Percentiles rank a stretch among this genome's conserved stretches.
These are phyloP conservation scores for Atopsyche davidsoni DNA, from an alignment of 1,140 invertebrate species.

Conservation along the genomic window DNA sequence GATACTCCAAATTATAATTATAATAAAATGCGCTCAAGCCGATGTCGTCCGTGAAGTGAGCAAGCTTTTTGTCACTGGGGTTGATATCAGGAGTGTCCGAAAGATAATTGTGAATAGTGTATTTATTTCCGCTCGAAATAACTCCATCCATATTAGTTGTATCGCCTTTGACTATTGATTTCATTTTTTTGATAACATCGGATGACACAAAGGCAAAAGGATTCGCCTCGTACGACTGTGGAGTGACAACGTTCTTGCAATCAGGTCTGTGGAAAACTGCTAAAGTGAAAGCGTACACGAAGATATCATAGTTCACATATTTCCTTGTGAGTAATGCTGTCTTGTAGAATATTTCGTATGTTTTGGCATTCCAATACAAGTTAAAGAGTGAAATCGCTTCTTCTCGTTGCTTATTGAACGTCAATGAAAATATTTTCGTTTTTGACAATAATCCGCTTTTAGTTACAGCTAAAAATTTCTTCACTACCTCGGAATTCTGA, in stretches of 20 bases:
- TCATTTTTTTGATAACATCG: conserved; percentile 49
- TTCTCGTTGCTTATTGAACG: conserved; percentile 47
- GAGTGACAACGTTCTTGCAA: conserved; percentile 51
- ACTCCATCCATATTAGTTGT: no score
- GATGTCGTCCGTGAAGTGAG: conserved; percentile 69
- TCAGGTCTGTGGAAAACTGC: conserved; percentile 54
- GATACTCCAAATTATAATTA: conserved; percentile 59
- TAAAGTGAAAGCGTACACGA: conserved; percentile 51
- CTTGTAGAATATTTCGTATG: conserved; percentile 57
- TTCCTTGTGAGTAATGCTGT: conserved; percentile 52
- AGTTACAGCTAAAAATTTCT: conserved; percentile 49
- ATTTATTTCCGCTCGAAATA: no score
- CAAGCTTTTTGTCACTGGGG: conserved; percentile 56
- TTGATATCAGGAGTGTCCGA: conserved; percentile 41
- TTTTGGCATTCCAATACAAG: conserved; percentile 56
- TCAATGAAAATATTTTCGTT: conserved; percentile 49
- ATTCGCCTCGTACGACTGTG: conserved; percentile 57
- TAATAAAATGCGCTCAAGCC: conserved; percentile 65
- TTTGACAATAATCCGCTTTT: conserved; percentile 45
- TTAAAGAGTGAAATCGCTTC: conserved; percentile 50
- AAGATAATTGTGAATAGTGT: no score
- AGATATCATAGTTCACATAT: conserved; percentile 55
- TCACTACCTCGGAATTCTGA: conserved; percentile 46
- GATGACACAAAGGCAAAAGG: conserved; percentile 55
- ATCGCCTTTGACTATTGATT: no score